Base-by-base conservation (phyloP, 2,113 vertebrate species). In the Sula dactylatra region DNA sequence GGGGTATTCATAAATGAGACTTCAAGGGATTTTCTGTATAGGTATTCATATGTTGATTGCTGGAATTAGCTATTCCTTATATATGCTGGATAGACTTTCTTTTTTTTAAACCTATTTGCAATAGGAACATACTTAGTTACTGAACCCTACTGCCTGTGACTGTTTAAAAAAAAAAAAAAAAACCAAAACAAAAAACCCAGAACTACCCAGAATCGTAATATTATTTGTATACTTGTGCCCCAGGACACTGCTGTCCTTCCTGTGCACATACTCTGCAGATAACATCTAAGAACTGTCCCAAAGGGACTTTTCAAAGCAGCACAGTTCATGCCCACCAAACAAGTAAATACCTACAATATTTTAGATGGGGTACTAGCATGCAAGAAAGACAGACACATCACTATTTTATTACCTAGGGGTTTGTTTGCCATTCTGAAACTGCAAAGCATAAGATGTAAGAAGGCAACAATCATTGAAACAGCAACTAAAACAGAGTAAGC, bases 241-340 rank as follows among this genome's bases (percentile, higher is more conserved):
- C 22, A 88, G 82, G 77, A 83, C 40, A 83, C 15, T 54, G 47
- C 38, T 49, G 62, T 90, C 74, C 70, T 86, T 93, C 79, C 97
- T 89, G 86, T 52, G 45, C 31, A 38, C n/a, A 42, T 40, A 94
- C 15, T 9, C 36, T 81, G 54, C 71, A 97, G 45, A 77, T 16
- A 88, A 22, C 9, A 80, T 96, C 70, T 31, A 93, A 96, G 93
- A 96, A 92, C 34, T 40, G 83, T 87, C 85, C 80, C 97, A 69
- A 87, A 32, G 54, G 67, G 73, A 94, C 82, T 86, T 90, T 74
- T 86, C 52, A 86, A 87, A 92, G 84, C 64, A 96, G 49, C 96
- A 95, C 44, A 80, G 72, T 29, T 87, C 49, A 93, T 67, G 95
- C 78, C 96, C 94, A 96, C 70, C 5, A 4, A 94, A 86, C 40